Evolutionary conservation across 2,113 vertebrate genomes (phyloP), one percentile per base, ranked within the genome.

Genomic region (Triplophysa rosa): DNA sequence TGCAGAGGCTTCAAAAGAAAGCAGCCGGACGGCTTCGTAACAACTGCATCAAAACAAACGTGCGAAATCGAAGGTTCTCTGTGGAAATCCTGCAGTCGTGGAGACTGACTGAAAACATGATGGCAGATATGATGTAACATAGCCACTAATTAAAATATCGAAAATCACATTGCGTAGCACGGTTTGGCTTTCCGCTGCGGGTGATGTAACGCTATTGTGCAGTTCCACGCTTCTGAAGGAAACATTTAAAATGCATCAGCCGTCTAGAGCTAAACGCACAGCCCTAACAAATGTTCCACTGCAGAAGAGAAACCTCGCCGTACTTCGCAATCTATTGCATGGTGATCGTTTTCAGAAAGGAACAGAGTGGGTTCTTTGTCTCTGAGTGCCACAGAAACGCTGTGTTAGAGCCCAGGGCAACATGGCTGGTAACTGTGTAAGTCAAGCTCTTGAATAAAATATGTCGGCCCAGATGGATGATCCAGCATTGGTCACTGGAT

Each of bases 381-480:
- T 86, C 72, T 63, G 58, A 4, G 82, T 85, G 82, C 85, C 85
- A 86, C 83, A 87, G 86, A 86, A 84, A 86, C 86, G 88, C 86
- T 88, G 80, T 11, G 23, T 79, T 77, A 82, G 42, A 87, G 89
- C 88, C 89, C 72, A 23, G 81, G 88, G 86, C 87, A 61, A 81
- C 85, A 87, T 88, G 88, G 86, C 89, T 90, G 90, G 88, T 90
- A 89, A 92, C 88, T 87, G 89, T 91, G 89, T 88, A 92, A 82
- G 87, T 79, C 82, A 90, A 88, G 86, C 89, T 88, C 74, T 83
- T 92, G 89, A 92, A 92, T 93, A 90, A 93, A 92, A 91, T 87
- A 92, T 92, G 89, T 83, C 88, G 90, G 88, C 89, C 89, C 85
- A 92, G 89, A 91, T 93, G 89, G 90, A 91, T 37, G 88, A 84